Base-by-base conservation (phyloP, 2,888 invertebrate species). In the Calameuta pallipes region DNA sequence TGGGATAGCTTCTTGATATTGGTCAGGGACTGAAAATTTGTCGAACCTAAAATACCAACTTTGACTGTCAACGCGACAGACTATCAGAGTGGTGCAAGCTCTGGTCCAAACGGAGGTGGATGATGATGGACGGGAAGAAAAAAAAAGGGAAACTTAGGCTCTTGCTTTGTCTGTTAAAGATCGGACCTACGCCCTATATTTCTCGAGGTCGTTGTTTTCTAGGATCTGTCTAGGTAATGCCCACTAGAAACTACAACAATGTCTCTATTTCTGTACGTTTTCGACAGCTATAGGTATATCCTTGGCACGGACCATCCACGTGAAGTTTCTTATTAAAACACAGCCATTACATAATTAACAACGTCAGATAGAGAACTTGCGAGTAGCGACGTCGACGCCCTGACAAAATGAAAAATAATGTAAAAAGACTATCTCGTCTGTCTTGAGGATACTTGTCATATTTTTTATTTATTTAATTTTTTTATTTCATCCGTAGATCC, bases 251-350 rank as follows among this genome's bases (percentile, higher is more conserved):
- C 75, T 37, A 83, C 83, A 83, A 84, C 85, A 85, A 85, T 85
- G 83, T 82, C 85, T 84, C 85, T 85, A 85, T 85, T 85, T 85
- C 81, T 82, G 85, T 81, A 82, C 80, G 82, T 80, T 85, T 83
- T 75, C 76, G 80, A 81, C 77, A 77, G 79, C 82, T 84, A 83
- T 81, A 80, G 80, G 79, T 79, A 80, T 76, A 83, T 81, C 83
- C 82, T 84, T 85, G 85, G 84, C 86, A 85, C 83, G 81, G 80
- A 79, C 80, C 81, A 79, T 82, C 79, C 82, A 79, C 81, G 79
- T 83, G 80, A 82, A 82, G 81, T 82, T 83, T 69, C 79, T 85
- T 86, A 85, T 85, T 85, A 84, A 85, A 85, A 86, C 83, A 78
- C 76, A 79, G 79, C 77, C 78, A 83, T 83, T 85, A 84, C 80